Conservation (phyloP, 2,797 vertebrate species). For the Schizopygopsis malacanthus region DNA sequence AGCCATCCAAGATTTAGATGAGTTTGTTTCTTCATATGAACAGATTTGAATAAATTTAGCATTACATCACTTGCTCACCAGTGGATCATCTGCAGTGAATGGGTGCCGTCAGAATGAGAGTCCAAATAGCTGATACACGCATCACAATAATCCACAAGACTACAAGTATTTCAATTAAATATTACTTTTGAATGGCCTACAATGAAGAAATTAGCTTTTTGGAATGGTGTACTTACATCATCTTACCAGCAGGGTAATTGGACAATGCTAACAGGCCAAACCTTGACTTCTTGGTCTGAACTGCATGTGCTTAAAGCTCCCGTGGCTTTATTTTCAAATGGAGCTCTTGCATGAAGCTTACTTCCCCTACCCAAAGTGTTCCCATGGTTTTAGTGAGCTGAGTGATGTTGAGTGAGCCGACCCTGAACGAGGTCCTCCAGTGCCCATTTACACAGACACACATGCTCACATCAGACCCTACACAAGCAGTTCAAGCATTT, state of each 20-base stretch:
- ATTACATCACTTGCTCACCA: background rate
- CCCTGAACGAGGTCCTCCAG: conserved; percentile 59
- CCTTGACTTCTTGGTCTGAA: conserved; percentile 29
- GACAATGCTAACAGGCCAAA: background rate
- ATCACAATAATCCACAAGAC: background rate
- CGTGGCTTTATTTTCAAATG: conserved; percentile 57
- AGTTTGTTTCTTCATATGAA: background rate
- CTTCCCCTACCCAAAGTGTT: conserved; percentile 60
- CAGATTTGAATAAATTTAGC: background rate
- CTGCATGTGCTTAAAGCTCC: conserved; percentile 47
- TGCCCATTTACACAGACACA: conserved; percentile 52
- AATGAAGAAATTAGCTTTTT: background rate
- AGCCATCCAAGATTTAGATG: too few species aligned
- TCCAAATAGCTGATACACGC: background rate
- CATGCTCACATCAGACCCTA: conserved; percentile 38
- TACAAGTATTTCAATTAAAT: background rate
- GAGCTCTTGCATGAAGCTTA: conserved; percentile 61
- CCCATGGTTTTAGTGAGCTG: conserved; percentile 65
- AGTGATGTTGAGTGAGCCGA: conserved; percentile 57
- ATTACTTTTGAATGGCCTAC: background rate
- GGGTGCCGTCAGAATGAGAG: background rate
- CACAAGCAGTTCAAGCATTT: conserved; percentile 15
- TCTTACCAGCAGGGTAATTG: conserved; percentile 11
- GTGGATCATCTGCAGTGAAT: background rate
- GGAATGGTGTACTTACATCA: background rate